phyloP scores from a whole-genome alignment of 2,888 invertebrate species.

The Saturnia pavonia region DNA sequence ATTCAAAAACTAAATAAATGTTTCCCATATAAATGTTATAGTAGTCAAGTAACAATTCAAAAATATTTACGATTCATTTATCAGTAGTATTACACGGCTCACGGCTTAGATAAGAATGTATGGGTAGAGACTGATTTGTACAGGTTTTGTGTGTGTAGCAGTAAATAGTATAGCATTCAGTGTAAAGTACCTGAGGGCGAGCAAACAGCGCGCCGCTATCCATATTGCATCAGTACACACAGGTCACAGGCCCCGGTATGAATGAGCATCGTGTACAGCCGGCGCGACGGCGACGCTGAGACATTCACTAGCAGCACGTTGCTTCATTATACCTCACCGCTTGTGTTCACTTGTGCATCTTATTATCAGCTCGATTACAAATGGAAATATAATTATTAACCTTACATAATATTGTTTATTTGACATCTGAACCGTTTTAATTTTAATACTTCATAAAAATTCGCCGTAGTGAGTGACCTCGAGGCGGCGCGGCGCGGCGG shows the following conservation, averaged over 20 bases:
- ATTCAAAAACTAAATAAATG: too few relatives aligned
- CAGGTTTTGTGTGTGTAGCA: not conserved
- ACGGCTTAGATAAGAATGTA: not conserved
- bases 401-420: too few relatives aligned
- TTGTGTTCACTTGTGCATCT: not conserved
- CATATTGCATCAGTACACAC: slow-evolving; percentile 5
- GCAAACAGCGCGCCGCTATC: not conserved
- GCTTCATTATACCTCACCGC: not conserved
- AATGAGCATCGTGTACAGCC: not conserved
- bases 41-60: too few relatives aligned
- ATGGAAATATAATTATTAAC: not conserved
- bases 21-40: too few relatives aligned
- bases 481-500: too few relatives aligned
- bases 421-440: too few relatives aligned
- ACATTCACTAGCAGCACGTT: too few relatives aligned
- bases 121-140: not conserved
- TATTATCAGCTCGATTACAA: not conserved
- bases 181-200: not conserved
- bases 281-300: not conserved
- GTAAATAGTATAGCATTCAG: not conserved
- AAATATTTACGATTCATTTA: too few relatives aligned
- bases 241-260: not conserved
- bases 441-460: too few relatives aligned
- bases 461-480: too few relatives aligned
- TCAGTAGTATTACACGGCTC: too few relatives aligned